Conservation (phyloP, 2,113 vertebrate species). For the Rhipidura dahli region DNA sequence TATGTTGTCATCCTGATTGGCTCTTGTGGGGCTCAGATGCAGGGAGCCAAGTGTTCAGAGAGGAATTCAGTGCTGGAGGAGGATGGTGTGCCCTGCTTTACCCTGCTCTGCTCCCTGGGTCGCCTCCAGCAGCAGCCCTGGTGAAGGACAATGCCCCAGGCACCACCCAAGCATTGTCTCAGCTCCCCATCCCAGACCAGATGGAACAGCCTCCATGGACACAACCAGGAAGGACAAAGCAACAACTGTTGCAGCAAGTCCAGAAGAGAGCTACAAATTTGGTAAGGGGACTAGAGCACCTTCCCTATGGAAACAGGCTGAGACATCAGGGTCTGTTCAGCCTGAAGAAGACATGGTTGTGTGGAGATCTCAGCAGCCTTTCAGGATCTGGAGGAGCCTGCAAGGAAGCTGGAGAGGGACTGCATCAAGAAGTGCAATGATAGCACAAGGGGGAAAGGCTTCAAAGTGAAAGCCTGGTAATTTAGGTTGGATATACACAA, state of each 20-base stretch:
- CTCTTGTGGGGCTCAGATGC: background rate
- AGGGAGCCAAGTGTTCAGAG: background rate
- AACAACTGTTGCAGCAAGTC: background rate
- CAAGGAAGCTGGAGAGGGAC: background rate
- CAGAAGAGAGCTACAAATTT: background rate
- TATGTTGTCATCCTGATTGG: rapidly evolving
- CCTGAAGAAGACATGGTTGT: background rate
- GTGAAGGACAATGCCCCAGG: rapidly evolving
- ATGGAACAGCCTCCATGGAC: background rate
- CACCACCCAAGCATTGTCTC: too few relatives aligned
- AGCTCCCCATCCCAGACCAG: background rate
- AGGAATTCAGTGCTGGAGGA: background rate
- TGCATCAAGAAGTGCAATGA: background rate
- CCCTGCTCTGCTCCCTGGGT: background rate
- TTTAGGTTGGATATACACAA: background rate
- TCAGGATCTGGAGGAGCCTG: background rate
- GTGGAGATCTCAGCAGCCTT: background rate
- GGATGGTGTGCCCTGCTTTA: background rate
- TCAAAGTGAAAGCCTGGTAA: background rate
- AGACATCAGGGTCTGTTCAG: background rate
- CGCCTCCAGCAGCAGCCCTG: background rate
- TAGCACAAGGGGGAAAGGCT: background rate
- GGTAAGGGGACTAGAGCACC: background rate
- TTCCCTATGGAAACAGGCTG: background rate
- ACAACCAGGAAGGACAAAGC: background rate